phyloP scores from a whole-genome alignment of 1,140 invertebrate genomes.

The Ostrea denselamellosa region DNA sequence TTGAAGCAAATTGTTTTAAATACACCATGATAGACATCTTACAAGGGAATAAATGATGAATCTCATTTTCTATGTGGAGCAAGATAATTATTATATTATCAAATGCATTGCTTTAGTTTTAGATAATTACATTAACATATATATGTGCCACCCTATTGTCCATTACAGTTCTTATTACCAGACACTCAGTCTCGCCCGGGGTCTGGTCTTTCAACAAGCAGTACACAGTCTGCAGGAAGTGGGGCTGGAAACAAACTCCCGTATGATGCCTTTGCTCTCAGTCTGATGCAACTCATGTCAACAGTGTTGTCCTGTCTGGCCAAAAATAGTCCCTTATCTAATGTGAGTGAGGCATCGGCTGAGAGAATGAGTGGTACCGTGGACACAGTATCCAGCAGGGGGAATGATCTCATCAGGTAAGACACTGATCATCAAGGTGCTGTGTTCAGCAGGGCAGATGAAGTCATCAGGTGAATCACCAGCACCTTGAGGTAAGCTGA shows the following conservation, averaged over 20 bases:
- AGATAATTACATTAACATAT: too few relatives aligned
- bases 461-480: neutral
- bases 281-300: slow-evolving; percentile 72
- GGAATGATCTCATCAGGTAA: slow-evolving; percentile 77
- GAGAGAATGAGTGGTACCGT: slow-evolving; percentile 72
- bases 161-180: slow-evolving; percentile 63
- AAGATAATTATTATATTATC: too few relatives aligned
- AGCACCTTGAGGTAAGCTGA: too few relatives aligned
- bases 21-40: too few relatives aligned
- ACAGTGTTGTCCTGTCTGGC: slow-evolving; percentile 73
- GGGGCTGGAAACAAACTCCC: slow-evolving; percentile 58
- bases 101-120: too few relatives aligned
- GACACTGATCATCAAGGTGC: neutral
- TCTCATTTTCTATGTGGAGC: too few relatives aligned
- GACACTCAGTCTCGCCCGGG: slow-evolving; percentile 45
- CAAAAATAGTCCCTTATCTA: slow-evolving; percentile 72
- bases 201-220: slow-evolving; percentile 30
- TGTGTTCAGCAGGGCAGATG: neutral
- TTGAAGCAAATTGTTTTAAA: too few relatives aligned
- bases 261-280: slow-evolving; percentile 69
- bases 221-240: neutral
- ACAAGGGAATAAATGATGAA: too few relatives aligned
- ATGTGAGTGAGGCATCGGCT: slow-evolving; percentile 73
- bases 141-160: too few relatives aligned
- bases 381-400: slow-evolving; percentile 71